Evolutionary conservation across 2,797 vertebrate species (phyloP).

Genomic region (Gallinago solitaria): DNA sequence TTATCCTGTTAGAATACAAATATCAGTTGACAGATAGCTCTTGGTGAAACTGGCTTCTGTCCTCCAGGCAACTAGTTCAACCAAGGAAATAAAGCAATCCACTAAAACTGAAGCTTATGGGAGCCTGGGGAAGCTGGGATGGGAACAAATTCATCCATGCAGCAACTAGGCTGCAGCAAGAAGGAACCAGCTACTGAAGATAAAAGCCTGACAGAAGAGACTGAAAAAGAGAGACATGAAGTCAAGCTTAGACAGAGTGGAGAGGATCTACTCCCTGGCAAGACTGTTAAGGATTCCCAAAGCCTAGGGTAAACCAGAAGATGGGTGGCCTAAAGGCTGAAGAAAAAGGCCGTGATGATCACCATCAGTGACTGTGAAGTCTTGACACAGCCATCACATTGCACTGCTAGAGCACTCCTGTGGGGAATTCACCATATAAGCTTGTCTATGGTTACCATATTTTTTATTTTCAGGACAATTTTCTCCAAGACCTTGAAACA

Average conservation of each 20-base stretch:
- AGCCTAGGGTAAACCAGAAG: not conserved
- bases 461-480: not conserved
- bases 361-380: not conserved
- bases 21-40: not conserved
- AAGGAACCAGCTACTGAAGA: not conserved
- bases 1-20: not conserved
- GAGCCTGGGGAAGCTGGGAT: not conserved
- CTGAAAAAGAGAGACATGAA: not conserved
- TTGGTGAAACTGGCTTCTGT: not conserved
- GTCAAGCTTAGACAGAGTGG: not conserved
- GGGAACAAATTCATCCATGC: not conserved
- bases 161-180: not conserved
- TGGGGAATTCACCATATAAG: not conserved
- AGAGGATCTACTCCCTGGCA: not conserved
- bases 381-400: not conserved
- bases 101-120: not conserved
- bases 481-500: not conserved
- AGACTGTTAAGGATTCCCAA: not conserved
- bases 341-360: not conserved
- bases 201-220: not conserved
- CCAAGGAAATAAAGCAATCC: not conserved
- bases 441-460: fast-evolving
- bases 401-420: not conserved
- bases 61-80: not conserved
- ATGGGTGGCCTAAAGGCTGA: not conserved